Percentiles rank a stretch among this genome's conserved stretches.
phyloP scores from a whole-genome alignment of 2,113 vertebrate species.

The Brienomyrus brachyistius region DNA sequence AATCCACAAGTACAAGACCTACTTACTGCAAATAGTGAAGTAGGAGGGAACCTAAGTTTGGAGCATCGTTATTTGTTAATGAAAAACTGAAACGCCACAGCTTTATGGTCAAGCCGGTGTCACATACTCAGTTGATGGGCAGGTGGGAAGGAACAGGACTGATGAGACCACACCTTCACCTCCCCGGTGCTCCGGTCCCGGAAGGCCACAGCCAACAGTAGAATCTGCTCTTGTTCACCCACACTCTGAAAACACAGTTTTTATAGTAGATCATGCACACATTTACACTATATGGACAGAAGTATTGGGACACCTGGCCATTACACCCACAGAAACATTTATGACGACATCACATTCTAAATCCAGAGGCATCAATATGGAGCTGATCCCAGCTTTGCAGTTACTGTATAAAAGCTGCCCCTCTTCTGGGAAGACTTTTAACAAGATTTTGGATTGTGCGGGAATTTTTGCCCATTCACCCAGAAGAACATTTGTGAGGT shows the following conservation, averaged over 20 bases:
- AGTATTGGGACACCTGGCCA: not conserved
- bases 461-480: not conserved
- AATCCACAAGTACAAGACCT: not conserved
- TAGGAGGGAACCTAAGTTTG: not conserved
- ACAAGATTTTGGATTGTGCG: not conserved
- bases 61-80: not conserved
- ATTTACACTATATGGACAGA: not conserved
- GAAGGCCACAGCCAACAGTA: conserved; percentile 18
- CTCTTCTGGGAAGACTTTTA: not conserved
- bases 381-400: not conserved
- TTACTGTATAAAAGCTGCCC: not conserved
- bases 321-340: not conserved
- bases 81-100: not conserved
- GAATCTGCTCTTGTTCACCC: not conserved
- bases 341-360: not conserved
- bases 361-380: not conserved
- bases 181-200: not conserved
- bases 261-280: not conserved
- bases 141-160: conserved; percentile 13
- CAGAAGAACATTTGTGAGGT: not conserved
- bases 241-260: conserved; percentile 11
- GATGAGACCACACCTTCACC: conserved; percentile 10
- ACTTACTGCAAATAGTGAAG: not conserved
- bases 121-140: conserved; percentile 17
- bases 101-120: not conserved